phyloP scores from a whole-genome alignment of 2,797 vertebrate genomes.

The Acanthurus tractus region DNA sequence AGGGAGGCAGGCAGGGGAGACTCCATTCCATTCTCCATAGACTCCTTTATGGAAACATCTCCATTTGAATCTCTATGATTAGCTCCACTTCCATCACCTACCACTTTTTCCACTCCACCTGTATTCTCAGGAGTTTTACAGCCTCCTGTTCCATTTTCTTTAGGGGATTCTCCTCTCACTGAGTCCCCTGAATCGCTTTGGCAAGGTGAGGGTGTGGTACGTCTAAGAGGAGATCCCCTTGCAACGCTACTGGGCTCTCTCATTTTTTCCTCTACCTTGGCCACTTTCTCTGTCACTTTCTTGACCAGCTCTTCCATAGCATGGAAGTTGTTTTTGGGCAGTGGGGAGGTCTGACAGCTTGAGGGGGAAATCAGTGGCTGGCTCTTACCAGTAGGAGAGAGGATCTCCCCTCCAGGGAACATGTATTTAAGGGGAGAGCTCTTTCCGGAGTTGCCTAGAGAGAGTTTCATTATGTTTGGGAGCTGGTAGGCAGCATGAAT shows the following conservation, averaged over 20 bases:
- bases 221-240: conserved; percentile 90
- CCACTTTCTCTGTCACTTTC: conserved; percentile 97
- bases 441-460: conserved; percentile 93
- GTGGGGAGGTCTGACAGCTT: conserved; percentile 93
- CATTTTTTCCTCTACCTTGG: conserved; percentile 97
- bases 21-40: conserved; percentile 92
- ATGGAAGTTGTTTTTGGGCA: conserved; percentile 97
- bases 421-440: conserved; percentile 91
- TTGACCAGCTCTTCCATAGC: conserved; percentile 99
- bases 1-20: conserved; percentile 83
- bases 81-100: conserved; percentile 71
- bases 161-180: conserved; percentile 88
- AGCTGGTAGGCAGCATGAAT: conserved; percentile 99
- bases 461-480: conserved; percentile 98
- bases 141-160: conserved; percentile 79
- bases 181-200: conserved; percentile 92
- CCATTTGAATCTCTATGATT: conserved; percentile 88
- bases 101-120: conserved; percentile 56
- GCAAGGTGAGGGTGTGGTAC: conserved; percentile 92
- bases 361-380: conserved; percentile 92
- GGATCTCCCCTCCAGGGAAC: conserved; percentile 91
- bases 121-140: conserved; percentile 90
- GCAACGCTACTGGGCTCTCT: conserved; percentile 87
- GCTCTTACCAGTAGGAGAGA: conserved; percentile 90
- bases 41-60: conserved; percentile 87